These are phyloP conservation scores for Andrena bucephala DNA, from an alignment of 2,888 invertebrate species.

Conservation along the genomic window DNA sequence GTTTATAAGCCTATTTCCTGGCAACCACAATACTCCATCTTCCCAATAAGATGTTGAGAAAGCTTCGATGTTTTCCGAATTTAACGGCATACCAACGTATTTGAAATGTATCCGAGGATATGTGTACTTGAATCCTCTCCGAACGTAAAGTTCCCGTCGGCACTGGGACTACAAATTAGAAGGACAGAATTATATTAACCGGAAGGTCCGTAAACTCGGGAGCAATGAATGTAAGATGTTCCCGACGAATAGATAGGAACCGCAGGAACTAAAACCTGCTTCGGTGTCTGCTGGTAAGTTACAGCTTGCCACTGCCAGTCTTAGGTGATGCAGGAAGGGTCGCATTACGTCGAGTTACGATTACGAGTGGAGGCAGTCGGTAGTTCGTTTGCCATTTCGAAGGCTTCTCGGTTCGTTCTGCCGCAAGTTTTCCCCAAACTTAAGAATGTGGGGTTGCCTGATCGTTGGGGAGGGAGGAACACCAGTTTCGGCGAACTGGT, in stretches of 20 bases:
- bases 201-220: constrained; percentile 47
- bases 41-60: neutral
- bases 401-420: constrained; percentile 39
- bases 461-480: neutral
- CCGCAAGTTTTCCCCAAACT: constrained; percentile 20
- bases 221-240: constrained; percentile 55
- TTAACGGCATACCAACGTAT: neutral
- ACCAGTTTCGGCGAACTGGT: neutral
- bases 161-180: constrained; percentile 41
- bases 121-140: constrained; percentile 10
- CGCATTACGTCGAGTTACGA: constrained; percentile 68
- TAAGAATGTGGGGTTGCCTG: constrained; percentile 26
- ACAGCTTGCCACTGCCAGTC: constrained; percentile 35
- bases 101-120: neutral
- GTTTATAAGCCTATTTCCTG: too few species aligned
- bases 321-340: constrained; percentile 50
- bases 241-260: constrained; percentile 45
- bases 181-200: constrained; percentile 42
- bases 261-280: constrained; percentile 48
- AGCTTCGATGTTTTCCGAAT: neutral
- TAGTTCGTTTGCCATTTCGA: constrained; percentile 63
- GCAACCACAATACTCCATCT: too few species aligned
- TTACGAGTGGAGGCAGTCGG: constrained; percentile 62
- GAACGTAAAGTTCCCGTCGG: constrained; percentile 40
- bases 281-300: constrained; percentile 53